Conservation (phyloP, 35 echinoderm and acorn worm species). For the Lytechinus pictus region DNA sequence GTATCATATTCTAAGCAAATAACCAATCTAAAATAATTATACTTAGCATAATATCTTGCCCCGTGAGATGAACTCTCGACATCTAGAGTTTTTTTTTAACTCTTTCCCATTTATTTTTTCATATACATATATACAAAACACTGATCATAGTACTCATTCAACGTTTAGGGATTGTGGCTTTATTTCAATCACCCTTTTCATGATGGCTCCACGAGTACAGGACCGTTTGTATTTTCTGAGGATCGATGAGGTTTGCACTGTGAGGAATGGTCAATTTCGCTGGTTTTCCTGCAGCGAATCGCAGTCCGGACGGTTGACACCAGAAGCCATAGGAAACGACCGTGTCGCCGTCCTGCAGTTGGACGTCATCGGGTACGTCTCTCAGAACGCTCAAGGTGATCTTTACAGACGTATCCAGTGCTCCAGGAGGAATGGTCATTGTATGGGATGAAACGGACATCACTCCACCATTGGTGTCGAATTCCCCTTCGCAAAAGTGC, state of each 20-base stretch:
- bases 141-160: too few relatives aligned
- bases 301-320: background rate
- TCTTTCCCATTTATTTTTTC: too few relatives aligned
- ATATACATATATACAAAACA: too few relatives aligned
- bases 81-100: too few relatives aligned
- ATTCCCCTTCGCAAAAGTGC: too few relatives aligned
- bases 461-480: too few relatives aligned
- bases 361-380: background rate
- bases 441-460: too few relatives aligned
- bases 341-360: background rate
- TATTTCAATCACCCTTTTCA: background rate
- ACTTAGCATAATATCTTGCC: too few relatives aligned
- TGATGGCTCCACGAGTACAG: background rate
- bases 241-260: background rate
- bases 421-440: background rate
- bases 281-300: background rate
- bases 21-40: too few relatives aligned
- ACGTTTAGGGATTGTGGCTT: too few relatives aligned
- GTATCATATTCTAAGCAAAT: too few relatives aligned
- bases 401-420: background rate
- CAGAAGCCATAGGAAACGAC: background rate
- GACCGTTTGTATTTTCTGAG: background rate
- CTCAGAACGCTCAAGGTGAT: background rate
- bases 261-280: background rate
- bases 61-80: too few relatives aligned